Percentiles rank a stretch among this genome's conserved stretches.
phyloP scores from a whole-genome alignment of 2,888 invertebrate species.

The Stenoptilia bipunctidactyla region DNA sequence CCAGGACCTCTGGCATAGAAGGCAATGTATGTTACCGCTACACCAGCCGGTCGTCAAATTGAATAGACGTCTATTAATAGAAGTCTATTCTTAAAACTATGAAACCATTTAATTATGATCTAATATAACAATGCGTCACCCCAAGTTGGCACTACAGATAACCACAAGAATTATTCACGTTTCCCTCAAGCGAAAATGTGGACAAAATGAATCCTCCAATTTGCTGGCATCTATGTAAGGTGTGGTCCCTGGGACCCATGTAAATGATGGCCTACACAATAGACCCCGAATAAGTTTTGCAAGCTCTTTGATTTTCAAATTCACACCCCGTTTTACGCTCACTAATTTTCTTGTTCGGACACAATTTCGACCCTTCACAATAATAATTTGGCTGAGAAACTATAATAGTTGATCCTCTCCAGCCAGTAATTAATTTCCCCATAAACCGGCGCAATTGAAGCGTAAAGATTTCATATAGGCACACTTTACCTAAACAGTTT shows the following conservation, averaged over 20 bases:
- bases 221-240: slow-evolving; percentile 43
- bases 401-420: slow-evolving; percentile 67
- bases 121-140: too few species aligned
- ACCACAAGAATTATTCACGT: slow-evolving; percentile 4
- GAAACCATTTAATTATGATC: too few species aligned
- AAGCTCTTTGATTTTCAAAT: slow-evolving; percentile 65
- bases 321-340: slow-evolving; percentile 69
- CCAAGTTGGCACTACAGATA: slow-evolving; percentile 6
- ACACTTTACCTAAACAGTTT: slow-evolving; percentile 41
- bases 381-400: slow-evolving; percentile 64
- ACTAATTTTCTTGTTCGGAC: slow-evolving; percentile 71
- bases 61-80: too few species aligned
- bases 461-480: slow-evolving; percentile 64
- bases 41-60: too few species aligned
- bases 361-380: slow-evolving; percentile 65
- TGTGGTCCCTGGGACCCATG: slow-evolving; percentile 40
- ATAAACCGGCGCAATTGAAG: slow-evolving; percentile 68
- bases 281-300: slow-evolving; percentile 44
- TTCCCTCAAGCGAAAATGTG: slow-evolving; percentile 1
- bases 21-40: too few species aligned
- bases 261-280: slow-evolving; percentile 62
- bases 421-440: slow-evolving; percentile 67
- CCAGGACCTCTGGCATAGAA: too few species aligned
- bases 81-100: too few species aligned
- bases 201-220: slow-evolving; percentile 31